A percentile compares a stretch with the other conserved stretches of the same genome.
These are phyloP conservation scores for Acipenser oxyrinchus DNA, from an alignment of 2,797 vertebrate genomes.

Conservation along the genomic window DNA sequence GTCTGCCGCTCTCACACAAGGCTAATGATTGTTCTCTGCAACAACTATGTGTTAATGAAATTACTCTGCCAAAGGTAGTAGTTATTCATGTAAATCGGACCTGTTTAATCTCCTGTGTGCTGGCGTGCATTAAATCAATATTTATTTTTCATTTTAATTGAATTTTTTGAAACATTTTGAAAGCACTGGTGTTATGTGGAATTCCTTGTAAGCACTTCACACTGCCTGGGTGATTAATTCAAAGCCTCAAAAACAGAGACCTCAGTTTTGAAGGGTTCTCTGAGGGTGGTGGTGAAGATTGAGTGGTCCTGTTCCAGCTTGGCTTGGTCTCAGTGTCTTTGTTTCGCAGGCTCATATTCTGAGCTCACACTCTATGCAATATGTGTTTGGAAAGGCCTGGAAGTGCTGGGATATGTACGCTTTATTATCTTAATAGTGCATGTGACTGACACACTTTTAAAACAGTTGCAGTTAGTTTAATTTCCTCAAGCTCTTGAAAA, in stretches of 20 bases:
- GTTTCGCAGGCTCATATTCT: no score
- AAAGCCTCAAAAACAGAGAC: not conserved
- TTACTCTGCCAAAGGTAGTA: slow-evolving; percentile 21
- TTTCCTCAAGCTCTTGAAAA: no score
- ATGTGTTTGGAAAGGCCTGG: no score
- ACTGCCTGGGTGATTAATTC: slow-evolving; percentile 1
- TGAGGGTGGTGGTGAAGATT: no score
- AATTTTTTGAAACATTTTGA: slow-evolving; percentile 13
- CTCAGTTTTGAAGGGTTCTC: slow-evolving; percentile 3
- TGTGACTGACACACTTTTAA: no score
- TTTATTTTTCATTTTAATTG: slow-evolving; percentile 27
- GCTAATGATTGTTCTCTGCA: slow-evolving; percentile 27
- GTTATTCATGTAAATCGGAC: slow-evolving; percentile 27
- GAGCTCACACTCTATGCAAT: no score
- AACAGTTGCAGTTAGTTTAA: no score
- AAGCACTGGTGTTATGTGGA: slow-evolving; percentile 32
- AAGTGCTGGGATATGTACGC: no score
- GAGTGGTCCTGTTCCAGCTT: no score
- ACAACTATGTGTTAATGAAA: slow-evolving; percentile 17
- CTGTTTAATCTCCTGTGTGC: slow-evolving; percentile 15
- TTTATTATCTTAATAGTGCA: no score
- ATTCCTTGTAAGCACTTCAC: slow-evolving; percentile 6
- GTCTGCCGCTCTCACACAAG: slow-evolving; percentile 9
- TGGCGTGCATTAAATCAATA: slow-evolving; percentile 7
- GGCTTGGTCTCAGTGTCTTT: no score